Conservation (phyloP, 2,113 vertebrate genomes). For the Chaetura pelagica region DNA sequence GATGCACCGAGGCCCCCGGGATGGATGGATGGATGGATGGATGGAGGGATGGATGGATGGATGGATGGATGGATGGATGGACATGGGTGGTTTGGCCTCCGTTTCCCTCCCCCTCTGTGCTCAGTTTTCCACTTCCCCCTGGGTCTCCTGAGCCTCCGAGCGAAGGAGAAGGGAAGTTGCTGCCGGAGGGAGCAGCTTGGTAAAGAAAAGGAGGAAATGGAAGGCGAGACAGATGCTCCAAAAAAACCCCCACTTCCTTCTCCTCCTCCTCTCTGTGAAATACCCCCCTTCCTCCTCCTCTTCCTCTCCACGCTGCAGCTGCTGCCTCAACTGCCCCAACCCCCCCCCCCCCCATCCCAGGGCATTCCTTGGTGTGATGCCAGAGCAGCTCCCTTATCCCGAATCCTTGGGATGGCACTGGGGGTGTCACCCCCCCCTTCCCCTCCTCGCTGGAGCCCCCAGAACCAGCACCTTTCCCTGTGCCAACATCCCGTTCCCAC, state of each 20-base stretch:
- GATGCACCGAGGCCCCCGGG: background rate
- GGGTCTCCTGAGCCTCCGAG: background rate
- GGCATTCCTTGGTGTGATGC: accelerated
- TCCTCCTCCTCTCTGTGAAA: background rate
- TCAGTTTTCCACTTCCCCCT: constrained; percentile 32
- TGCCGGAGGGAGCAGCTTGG: background rate
- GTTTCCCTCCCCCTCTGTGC: background rate
- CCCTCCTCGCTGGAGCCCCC: too few relatives aligned
- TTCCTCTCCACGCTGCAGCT: background rate
- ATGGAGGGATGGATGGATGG: background rate
- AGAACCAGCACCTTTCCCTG: too few relatives aligned
- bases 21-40: background rate
- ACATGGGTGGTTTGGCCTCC: background rate
- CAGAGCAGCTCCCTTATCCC: background rate
- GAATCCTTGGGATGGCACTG: too few relatives aligned
- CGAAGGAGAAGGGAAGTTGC: constrained; percentile 32
- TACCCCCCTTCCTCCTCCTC: background rate
- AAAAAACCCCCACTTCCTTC: background rate
- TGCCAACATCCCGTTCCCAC: background rate
- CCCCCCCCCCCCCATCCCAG: accelerated
- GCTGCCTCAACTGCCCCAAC: background rate
- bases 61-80: background rate
- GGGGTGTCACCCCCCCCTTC: accelerated
- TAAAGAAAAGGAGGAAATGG: constrained; percentile 64
- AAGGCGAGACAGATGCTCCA: constrained; percentile 44